phyloP scores from a whole-genome alignment of 2,888 invertebrate species.

The Tachina fera region DNA sequence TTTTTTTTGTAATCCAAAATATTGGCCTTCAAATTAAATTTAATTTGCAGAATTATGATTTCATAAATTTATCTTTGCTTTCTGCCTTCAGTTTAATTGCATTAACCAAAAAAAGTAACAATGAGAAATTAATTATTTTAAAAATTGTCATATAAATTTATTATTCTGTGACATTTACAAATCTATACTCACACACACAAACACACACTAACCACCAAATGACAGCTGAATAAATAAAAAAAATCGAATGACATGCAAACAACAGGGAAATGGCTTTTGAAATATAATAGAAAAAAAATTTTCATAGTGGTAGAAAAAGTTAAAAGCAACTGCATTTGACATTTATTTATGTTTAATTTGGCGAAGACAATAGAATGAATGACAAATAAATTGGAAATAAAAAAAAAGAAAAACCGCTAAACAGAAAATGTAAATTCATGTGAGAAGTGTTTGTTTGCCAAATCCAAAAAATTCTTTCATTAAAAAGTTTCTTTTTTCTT shows the following conservation, averaged over 20 bases:
- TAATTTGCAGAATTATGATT: not conserved
- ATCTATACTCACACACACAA: not conserved
- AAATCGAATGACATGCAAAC: slow-evolving; percentile 29
- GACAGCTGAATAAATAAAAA: not conserved
- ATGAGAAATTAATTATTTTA: slow-evolving; percentile 17
- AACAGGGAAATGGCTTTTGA: not conserved
- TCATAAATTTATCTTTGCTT: not conserved
- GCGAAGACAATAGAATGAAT: not conserved
- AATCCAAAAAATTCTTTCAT: not conserved
- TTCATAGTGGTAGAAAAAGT: not conserved
- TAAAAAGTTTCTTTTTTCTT: not conserved
- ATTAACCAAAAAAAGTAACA: not conserved
- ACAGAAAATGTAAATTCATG: not conserved
- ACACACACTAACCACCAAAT: slow-evolving; percentile 8
- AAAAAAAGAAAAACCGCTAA: not conserved
- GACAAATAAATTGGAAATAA: slow-evolving; percentile 2
- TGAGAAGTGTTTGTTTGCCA: not conserved
- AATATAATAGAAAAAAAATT: slow-evolving; percentile 21
- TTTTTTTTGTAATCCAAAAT: not conserved
- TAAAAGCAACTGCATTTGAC: slow-evolving; percentile 23
- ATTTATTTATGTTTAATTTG: slow-evolving; percentile 41
- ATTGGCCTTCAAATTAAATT: not conserved
- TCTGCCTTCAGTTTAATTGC: not conserved
- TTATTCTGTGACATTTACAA: slow-evolving; percentile 4
- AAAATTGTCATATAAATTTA: slow-evolving; percentile 41